Conservation (phyloP, 2,888 invertebrate species). For the Thymelicus lineola region DNA sequence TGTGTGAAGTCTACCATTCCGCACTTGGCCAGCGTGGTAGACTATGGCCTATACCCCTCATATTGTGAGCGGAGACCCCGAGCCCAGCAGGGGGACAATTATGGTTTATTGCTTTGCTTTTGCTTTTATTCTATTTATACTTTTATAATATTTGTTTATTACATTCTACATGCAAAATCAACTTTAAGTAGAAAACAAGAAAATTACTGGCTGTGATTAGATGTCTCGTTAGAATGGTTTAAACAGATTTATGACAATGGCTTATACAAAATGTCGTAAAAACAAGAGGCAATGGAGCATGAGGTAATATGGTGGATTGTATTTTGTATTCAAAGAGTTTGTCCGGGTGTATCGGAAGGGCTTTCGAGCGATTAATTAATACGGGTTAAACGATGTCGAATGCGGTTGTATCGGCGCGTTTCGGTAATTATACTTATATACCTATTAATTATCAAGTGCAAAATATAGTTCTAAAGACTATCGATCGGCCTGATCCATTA, state of each 20-base stretch:
- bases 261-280: slow-evolving; percentile 17
- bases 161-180: no score
- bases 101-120: no score
- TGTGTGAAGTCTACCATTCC: no score
- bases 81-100: no score
- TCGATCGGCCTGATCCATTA: no score
- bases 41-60: no score
- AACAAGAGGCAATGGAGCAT: slow-evolving; percentile 56
- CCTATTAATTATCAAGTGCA: not conserved
- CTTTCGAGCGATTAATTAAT: slow-evolving; percentile 67
- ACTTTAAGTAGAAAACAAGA: no score
- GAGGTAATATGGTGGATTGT: slow-evolving; percentile 59
- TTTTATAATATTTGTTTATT: no score
- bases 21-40: no score
- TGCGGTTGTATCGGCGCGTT: slow-evolving; percentile 53
- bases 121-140: no score
- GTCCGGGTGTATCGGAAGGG: slow-evolving; percentile 64
- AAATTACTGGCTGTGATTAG: no score
- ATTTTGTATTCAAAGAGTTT: slow-evolving; percentile 48
- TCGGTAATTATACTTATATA: slow-evolving; percentile 10
- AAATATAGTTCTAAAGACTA: not conserved
- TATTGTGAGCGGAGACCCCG: no score
- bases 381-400: slow-evolving; percentile 56
- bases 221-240: not conserved
- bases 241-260: slow-evolving; percentile 14